A percentile compares a stretch with the other conserved stretches of the same genome.
phyloP scores from a whole-genome alignment of 1,140 invertebrate species.

The Zaprionus capensis region DNA sequence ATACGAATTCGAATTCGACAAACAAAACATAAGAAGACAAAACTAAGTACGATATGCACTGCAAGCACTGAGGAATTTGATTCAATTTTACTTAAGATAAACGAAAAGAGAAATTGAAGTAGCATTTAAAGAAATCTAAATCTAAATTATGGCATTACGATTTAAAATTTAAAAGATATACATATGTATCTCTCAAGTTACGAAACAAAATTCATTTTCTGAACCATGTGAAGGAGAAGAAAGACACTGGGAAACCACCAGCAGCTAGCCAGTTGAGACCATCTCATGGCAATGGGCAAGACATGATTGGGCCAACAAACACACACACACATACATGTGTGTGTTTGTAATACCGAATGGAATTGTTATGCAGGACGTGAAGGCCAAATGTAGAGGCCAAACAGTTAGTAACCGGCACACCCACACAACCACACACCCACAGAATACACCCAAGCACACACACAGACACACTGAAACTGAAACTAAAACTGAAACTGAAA shows the following conservation, averaged over 20 bases:
- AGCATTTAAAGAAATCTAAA: constrained; percentile 36
- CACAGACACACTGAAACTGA: not conserved
- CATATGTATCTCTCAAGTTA: constrained; percentile 24
- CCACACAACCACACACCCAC: constrained; percentile 14
- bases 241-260: constrained; percentile 37
- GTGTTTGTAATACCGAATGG: constrained; percentile 16
- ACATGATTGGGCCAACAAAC: constrained; percentile 40
- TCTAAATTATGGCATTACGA: constrained; percentile 44
- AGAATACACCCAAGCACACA: not conserved
- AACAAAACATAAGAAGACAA: constrained; percentile 42
- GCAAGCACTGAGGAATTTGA: constrained; percentile 85
- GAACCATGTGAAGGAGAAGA: constrained; percentile 28
- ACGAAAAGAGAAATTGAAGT: constrained; percentile 75
- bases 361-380: constrained; percentile 30
- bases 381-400: constrained; percentile 17
- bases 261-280: not conserved
- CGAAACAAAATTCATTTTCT: constrained; percentile 40
- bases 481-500: not conserved
- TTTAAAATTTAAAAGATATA: constrained; percentile 23
- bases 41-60: constrained; percentile 79
- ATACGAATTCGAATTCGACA: not conserved
- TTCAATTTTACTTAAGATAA: constrained; percentile 84
- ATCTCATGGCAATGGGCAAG: constrained; percentile 40
- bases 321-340: not conserved
- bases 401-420: constrained; percentile 27